Evolutionary conservation across 1,140 invertebrate species (phyloP), one percentile per base, ranked within the genome.

Genomic region (Calliopsis andreniformis): DNA sequence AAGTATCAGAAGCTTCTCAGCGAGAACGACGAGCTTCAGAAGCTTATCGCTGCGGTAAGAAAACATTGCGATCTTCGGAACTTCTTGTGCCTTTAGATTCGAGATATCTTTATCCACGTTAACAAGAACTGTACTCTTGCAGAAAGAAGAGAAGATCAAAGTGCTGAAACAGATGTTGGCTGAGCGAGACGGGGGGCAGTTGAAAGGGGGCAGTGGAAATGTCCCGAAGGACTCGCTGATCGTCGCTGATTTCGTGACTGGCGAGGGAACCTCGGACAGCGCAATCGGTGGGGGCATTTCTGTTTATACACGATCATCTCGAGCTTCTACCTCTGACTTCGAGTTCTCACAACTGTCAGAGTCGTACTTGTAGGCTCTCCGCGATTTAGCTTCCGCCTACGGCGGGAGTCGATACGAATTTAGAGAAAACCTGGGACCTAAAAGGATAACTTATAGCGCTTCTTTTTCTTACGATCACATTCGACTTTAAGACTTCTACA

Each of bases 11-110:
- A 98, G 87, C 92, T 99, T n/a, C 92, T 99, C 14, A 94, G 94
- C 59, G 98, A 99, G 92, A 99, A 99, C 92, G 98, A 99, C 87
- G 97, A 99, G 89, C 93, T 99, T 58, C 98, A 99, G 91, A 96
- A 97, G 92, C 95, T 99, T 59, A 99, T 99, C 87, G 95, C 97
- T 83, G 95, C 96, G 94, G 98, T 98, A 91, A 93, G 89, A 78
- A 67, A 1, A 47, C 0, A 20, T 23, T 16, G 10, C 20, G 30
- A 1, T 30, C 47, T 12, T 62, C 23, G 58, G 12, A 39, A 20
- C n/a, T n/a, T n/a, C 6, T 8, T 8, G 39, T 12, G 14, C 10
- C 39, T 42, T 18, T 7, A 8, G 20, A 4, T 12, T 7, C 6
- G 20, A 25, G 20, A 12, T 43, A 43, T 12, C 42, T 8, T 43